phyloP scores from a whole-genome alignment of 1,140 invertebrate genomes.

The Calliphora vicina region DNA sequence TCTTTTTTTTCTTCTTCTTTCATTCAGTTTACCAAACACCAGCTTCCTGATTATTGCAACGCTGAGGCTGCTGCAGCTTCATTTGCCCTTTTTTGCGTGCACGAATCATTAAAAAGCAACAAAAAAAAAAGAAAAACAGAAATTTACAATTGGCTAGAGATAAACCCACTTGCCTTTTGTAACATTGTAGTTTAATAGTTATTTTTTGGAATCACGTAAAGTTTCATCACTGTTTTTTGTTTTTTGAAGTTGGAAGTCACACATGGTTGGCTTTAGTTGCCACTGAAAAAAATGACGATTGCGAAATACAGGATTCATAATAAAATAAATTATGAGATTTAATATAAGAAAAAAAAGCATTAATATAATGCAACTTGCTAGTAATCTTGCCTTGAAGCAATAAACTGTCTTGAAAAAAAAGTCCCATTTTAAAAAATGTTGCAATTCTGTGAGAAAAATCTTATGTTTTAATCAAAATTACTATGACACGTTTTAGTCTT shows the following conservation, averaged over 20 bases:
- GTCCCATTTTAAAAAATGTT: no score
- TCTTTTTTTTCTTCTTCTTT: not conserved
- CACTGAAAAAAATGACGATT: not conserved
- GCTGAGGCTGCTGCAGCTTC: not conserved
- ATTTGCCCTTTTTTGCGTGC: constrained; percentile 15
- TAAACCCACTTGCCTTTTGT: not conserved
- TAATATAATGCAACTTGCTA: no score
- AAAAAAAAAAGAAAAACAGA: not conserved
- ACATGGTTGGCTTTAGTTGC: constrained; percentile 5
- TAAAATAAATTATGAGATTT: not conserved
- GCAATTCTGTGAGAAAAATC: no score
- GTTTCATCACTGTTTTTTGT: not conserved
- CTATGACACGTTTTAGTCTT: no score
- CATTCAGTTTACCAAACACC: no score
- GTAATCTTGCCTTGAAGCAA: no score
- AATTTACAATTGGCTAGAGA: not conserved
- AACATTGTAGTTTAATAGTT: not conserved
- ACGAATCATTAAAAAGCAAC: not conserved
- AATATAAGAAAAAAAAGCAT: no score
- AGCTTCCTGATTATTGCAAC: constrained; percentile 8
- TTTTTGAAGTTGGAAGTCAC: not conserved
- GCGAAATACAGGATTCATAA: not conserved
- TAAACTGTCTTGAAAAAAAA: no score
- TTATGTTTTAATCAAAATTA: no score
- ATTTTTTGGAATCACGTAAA: not conserved